Base-by-base conservation (phyloP, 2,888 invertebrate genomes). In the Agonopterix alstromeriana region DNA sequence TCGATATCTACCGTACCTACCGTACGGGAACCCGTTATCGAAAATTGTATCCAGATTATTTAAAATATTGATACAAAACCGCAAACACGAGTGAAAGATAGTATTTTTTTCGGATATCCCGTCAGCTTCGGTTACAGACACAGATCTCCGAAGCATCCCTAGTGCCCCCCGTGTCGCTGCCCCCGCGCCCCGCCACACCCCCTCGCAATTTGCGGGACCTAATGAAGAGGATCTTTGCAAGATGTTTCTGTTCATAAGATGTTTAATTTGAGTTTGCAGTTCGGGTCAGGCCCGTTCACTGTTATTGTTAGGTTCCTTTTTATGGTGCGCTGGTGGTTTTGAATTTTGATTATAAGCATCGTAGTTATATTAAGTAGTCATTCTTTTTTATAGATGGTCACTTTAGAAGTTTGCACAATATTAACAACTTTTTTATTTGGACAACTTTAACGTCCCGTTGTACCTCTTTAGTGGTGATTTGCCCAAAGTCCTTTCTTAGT, bases 181-280 rank as follows among this genome's bases (percentile, higher is more conserved):
- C 76, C 76, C 73, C 73, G 68, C 60, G 61, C 58, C 65, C 61
- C 57, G 60, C 51, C 46, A 42, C 52, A 54, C 53, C 64, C 65
- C 63, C 70, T 56, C 71, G 73, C 85, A 83, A 83, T 80, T 84
- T 83, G 79, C 77, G 78, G 79, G 71, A 77, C 82, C 84, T 88
- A 88, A 88, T 88, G 87, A 88, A 88, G 85, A 88, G 87, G 79
- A 82, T 82, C 82, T 77, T 76, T 76, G 72, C 82, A 85, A 85
- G 86, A 86, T 84, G 86, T 83, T 85, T 83, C 85, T 73, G 84
- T 82, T 85, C 85, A 83, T 85, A 85, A 85, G 86, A 84, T 82
- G 85, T 86, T 86, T 86, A 85, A 86, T 86, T 87, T 81, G 86
- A 82, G 82, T 83, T 85, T 79, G 75, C 80, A 75, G 74, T 79